Base-by-base conservation (phyloP, 2,797 vertebrate species). In the Mormyrops attenuatus region DNA sequence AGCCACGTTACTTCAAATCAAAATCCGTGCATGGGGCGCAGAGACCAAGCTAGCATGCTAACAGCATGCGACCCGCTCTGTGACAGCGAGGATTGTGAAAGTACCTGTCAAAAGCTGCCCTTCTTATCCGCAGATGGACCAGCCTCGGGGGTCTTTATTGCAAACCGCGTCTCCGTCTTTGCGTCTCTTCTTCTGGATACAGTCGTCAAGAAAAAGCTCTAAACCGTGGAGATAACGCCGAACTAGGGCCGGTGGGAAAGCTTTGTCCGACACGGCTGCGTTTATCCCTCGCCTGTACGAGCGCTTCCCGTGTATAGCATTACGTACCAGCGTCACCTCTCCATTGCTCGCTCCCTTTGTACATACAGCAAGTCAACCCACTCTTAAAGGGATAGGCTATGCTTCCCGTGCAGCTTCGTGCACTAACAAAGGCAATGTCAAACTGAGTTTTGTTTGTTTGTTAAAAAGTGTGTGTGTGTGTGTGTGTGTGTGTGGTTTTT, bases 301-400 rank as follows among this genome's bases (percentile, higher is more conserved):
- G 84, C 47, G 44, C 89, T 87, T 89, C 85, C 89, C 85, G 47
- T 34, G 57, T 50, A 38, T 47, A 63, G 85, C 88, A 92, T 90
- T 89, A 91, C 90, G 30, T 50, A 91, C 89, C 91, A 93, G 69
- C 91, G 92, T 93, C 91, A 90, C 87, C 85, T 84, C 89, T 88
- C 93, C 63, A 38, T 41, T 91, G 92, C 90, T 7, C 26, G 90
- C 90, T 5, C 91, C 89, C 91, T 93, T 87, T 91, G 92, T 92
- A 88, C 90, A 90, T 86, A 90, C 90, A 91, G 88, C 90, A 80
- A 77, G 88, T 92, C 93, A 89, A 90, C 95, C 95, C 95, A 95
- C 94, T 95, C 95, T 96, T 96, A 96, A 96, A 96, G 95, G 88
- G 89, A 94, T 92, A 95, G 44, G 57, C 57, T 88, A 20, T 63